Evolutionary conservation across 2,113 vertebrate species (phyloP).

Genomic region (Anolis carolinensis): DNA sequence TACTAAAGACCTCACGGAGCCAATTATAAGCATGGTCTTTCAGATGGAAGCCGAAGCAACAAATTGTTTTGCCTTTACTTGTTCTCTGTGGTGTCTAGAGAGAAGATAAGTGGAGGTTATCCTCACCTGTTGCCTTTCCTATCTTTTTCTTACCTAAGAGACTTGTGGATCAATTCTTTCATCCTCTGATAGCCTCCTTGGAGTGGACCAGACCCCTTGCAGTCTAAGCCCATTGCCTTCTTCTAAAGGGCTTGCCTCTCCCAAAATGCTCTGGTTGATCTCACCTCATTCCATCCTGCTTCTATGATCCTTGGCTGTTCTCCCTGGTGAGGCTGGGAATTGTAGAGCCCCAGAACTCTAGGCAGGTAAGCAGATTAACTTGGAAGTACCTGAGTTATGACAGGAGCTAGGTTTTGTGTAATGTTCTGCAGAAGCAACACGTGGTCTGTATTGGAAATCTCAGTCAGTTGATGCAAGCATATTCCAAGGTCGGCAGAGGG

Average conservation of each 20-base stretch:
- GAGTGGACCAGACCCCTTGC: not conserved
- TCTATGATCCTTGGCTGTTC: not conserved
- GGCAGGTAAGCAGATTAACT: too few relatives aligned
- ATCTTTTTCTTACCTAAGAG: not conserved
- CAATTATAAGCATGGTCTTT: fast-evolving
- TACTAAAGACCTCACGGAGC: not conserved
- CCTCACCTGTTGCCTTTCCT: conserved; percentile 39
- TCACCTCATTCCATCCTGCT: not conserved
- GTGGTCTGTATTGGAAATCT: not conserved
- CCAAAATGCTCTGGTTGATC: conserved; percentile 24
- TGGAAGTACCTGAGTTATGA: too few relatives aligned
- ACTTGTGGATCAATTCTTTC: conserved; percentile 38
- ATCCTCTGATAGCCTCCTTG: conserved; percentile 33
- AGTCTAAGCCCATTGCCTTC: conserved; percentile 58
- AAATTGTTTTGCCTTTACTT: not conserved
- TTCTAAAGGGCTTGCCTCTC: conserved; percentile 47
- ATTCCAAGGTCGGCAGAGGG: not conserved
- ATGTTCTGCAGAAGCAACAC: not conserved
- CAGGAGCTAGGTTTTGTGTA: not conserved
- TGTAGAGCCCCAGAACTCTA: too few relatives aligned
- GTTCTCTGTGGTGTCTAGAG: conserved; percentile 8
- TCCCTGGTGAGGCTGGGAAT: too few relatives aligned
- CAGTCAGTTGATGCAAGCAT: not conserved
- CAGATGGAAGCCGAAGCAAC: conserved; percentile 20
- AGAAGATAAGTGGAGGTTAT: conserved; percentile 37